Percentiles rank a stretch among this genome's conserved stretches.
These are phyloP conservation scores for Antitype chi DNA, from an alignment of 2,888 invertebrate species.

Conservation along the genomic window DNA sequence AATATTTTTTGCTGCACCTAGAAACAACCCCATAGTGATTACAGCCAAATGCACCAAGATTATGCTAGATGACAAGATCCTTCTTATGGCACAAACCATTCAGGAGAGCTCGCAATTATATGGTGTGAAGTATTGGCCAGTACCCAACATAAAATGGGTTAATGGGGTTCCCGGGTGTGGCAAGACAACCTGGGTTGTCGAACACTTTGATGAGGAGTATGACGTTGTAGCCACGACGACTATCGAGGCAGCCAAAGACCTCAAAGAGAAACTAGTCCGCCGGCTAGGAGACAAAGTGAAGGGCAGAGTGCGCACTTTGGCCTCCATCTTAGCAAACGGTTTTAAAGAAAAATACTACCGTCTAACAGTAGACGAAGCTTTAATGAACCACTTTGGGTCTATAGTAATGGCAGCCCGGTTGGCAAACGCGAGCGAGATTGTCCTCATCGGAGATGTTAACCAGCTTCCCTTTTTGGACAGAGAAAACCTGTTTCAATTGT, in stretches of 20 bases:
- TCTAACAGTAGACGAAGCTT: slow-evolving; percentile 54
- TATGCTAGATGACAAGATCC: slow-evolving; percentile 47
- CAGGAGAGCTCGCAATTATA: too few relatives aligned
- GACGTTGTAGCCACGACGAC: slow-evolving; percentile 51
- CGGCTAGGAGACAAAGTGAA: slow-evolving; percentile 18
- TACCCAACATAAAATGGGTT: slow-evolving; percentile 46
- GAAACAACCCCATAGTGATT: slow-evolving; percentile 27
- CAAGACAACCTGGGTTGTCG: slow-evolving; percentile 50
- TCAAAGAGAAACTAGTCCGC: slow-evolving; percentile 12
- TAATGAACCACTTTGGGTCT: slow-evolving; percentile 64
- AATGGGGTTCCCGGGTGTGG: slow-evolving; percentile 57
- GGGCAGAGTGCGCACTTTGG: slow-evolving; percentile 49
- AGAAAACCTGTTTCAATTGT: slow-evolving; percentile 53
- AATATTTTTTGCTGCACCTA: slow-evolving; percentile 26
- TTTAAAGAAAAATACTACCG: slow-evolving; percentile 29
- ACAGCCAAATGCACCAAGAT: slow-evolving; percentile 44
- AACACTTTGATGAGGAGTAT: slow-evolving; percentile 12
- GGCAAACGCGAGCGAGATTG: slow-evolving; percentile 34
- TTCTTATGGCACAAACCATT: slow-evolving; percentile 15
- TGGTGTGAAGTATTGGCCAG: slow-evolving; percentile 6
- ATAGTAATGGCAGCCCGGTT: slow-evolving; percentile 54
- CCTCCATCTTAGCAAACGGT: slow-evolving; percentile 52
- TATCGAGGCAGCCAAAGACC: slow-evolving; percentile 52
- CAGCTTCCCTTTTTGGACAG: slow-evolving; percentile 64
- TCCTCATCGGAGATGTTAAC: slow-evolving; percentile 62